Base-by-base conservation (phyloP, 1,140 invertebrate genomes). In the Psix sp. region DNA sequence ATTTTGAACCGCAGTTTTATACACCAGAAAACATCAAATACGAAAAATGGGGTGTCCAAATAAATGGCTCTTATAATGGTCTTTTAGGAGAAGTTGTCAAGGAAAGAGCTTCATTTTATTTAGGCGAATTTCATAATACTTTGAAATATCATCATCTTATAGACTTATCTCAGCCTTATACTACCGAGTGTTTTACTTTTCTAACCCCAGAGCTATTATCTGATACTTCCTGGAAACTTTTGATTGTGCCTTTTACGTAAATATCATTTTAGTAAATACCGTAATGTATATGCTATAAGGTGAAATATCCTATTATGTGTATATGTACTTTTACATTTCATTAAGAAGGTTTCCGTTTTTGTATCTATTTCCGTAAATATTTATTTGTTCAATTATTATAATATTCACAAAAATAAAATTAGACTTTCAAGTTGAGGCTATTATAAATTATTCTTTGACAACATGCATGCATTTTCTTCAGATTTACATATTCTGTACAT, bases 221-320 rank as follows among this genome's bases (percentile, higher is more conserved):
- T 13, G 91, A 94, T 84, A 93, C 94, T 78, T 93, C 93, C 3
- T 95, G 94, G 93, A 92, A 93, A 82, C 93, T 94, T 3, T 85
- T 96, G 4, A 92, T 95, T 70, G 79, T 93, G 46, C 94, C 94
- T 0, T 95, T 95, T 66, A 92, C 89, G 91, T 93, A 87, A 18
- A 20, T 36, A 43, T 13, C 11, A 14, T 11, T 35, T 48, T 33
- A 82, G 15, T 3, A 24, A 51, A 63, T 16, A 33, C 3, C 15
- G 7, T 7, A 7, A 4, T 24, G 21, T 24, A n/a, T n/a, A n/a
- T n/a, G n/a, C n/a, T n/a, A n/a, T n/a, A n/a, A n/a, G n/a, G n/a
- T n/a, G n/a, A n/a, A n/a, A n/a, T n/a, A n/a, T n/a, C n/a, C n/a
- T n/a, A n/a, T n/a, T n/a, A n/a, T n/a, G n/a, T n/a, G n/a, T n/a